phyloP scores from a whole-genome alignment of 2,113 vertebrate genomes.

The Genyomyrus donnyi region DNA sequence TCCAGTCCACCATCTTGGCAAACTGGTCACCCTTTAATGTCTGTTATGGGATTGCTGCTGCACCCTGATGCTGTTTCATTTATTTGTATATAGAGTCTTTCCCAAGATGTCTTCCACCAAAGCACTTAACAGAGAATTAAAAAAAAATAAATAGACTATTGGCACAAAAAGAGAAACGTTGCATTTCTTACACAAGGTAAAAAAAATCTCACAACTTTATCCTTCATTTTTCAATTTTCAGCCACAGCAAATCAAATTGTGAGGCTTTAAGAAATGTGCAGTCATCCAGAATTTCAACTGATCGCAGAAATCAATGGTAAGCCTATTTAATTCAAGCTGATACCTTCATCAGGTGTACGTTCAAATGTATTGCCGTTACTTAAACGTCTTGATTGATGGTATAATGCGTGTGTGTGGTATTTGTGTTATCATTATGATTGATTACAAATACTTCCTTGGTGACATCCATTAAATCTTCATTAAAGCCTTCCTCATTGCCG shows the following conservation, averaged over 20 bases:
- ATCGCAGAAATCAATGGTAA: not conserved
- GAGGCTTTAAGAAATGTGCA: not conserved
- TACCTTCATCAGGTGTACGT: not conserved
- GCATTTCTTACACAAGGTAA: not conserved
- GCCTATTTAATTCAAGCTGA: not conserved
- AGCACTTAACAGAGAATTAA: not conserved
- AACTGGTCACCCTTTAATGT: not conserved
- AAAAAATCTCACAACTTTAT: not conserved
- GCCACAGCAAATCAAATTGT: not conserved
- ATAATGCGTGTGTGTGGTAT: not conserved
- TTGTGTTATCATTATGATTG: slow-evolving; percentile 5
- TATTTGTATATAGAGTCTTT: not conserved
- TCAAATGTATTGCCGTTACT: not conserved
- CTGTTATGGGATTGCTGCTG: not conserved
- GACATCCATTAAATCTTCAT: slow-evolving; percentile 17
- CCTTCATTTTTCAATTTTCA: not conserved
- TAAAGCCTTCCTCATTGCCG: not conserved
- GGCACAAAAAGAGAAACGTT: not conserved
- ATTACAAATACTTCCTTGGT: not conserved
- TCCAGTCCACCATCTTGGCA: not conserved
- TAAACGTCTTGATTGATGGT: not conserved
- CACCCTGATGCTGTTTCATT: not conserved
- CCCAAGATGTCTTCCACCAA: not conserved
- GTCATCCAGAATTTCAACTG: not conserved
- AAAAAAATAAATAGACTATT: not conserved